These are phyloP conservation scores for Poeciliopsis retropinna DNA, from an alignment of 2,113 vertebrate species.

Conservation along the genomic window DNA sequence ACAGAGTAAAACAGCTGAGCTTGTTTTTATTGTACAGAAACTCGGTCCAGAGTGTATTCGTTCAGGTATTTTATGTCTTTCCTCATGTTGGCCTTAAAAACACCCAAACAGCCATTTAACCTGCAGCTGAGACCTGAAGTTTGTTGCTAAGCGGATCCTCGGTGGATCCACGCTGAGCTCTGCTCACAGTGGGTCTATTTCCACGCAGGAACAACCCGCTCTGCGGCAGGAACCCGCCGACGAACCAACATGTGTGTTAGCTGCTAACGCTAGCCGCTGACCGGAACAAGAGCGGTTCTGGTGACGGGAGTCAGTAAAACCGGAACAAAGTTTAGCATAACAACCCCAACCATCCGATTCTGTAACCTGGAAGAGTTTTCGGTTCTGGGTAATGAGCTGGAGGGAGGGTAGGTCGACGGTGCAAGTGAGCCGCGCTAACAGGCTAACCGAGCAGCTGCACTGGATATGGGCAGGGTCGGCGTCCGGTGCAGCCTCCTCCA, in stretches of 20 bases:
- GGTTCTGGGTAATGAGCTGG: background rate
- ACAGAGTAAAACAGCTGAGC: too few species aligned
- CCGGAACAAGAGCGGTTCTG: conserved; percentile 4
- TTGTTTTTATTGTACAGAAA: too few species aligned
- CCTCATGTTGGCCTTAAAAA: background rate
- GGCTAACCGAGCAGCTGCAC: conserved; percentile 30
- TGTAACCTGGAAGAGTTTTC: background rate
- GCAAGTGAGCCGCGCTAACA: conserved; percentile 33
- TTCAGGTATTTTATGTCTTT: too few species aligned
- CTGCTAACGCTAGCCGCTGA: conserved; percentile 42
- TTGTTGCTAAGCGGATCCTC: background rate
- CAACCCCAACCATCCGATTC: background rate
- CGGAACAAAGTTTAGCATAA: background rate
- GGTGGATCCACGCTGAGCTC: background rate
- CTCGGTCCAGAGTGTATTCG: too few species aligned
- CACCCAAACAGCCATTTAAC: background rate
- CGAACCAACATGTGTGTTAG: conserved; percentile 43
- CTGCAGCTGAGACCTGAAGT: background rate
- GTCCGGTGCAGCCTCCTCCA: background rate
- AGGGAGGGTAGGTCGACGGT: conserved; percentile 28
- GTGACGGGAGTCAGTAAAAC: background rate
- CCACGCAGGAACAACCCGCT: background rate
- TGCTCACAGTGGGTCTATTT: background rate
- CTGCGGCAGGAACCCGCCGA: background rate
- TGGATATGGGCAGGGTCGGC: conserved; percentile 66